Base-by-base conservation (phyloP, 2,888 invertebrate species). In the Oligia fasciuncula region DNA sequence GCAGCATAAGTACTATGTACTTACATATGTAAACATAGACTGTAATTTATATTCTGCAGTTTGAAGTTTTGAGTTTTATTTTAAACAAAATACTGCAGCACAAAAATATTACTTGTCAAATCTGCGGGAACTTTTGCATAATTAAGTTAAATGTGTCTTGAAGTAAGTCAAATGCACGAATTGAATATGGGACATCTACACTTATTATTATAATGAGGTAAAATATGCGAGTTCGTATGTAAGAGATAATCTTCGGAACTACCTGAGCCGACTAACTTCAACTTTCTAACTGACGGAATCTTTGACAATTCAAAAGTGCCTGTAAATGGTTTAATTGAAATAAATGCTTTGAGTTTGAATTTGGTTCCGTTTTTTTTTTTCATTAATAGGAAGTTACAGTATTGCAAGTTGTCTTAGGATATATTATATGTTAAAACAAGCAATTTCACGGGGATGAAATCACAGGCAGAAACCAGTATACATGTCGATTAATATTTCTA, bases 41-140 rank as follows among this genome's bases (percentile, higher is more conserved):
- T 68, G 68, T 81, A 83, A 87, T 81, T 68, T 84, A 70, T 80
- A 67, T 84, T 82, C 70, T 73, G 23, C 67, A 62, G 76, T 77
- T 74, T 63, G 72, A 73, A 76, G 67, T 76, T 83, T 73, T 78
- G 73, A 79, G 54, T 73, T 83, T 68, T 79, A 40, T 82, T 75
- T 79, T 62, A 35, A 23, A 17, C 49, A 17, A 65, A 72, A 67
- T 35, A 54, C 14, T 67, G 4, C 57, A 19, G 9, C 0, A n/a
- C 43, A 66, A 74, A 73, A 71, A 71, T 79, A 72, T n/a, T 29
- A 13, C 4, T n/a, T 60, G 11, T 60, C 9, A 29, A 68, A 74
- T 54, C 19, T 23, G n/a, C 8, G 17, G 43, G 2, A 63, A 9
- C 6, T 54, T 65, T 67, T 57, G 51, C n/a, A 9, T n/a, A 9